Base-by-base conservation (phyloP, 2,113 vertebrate species). In the Arizona elegans region DNA sequence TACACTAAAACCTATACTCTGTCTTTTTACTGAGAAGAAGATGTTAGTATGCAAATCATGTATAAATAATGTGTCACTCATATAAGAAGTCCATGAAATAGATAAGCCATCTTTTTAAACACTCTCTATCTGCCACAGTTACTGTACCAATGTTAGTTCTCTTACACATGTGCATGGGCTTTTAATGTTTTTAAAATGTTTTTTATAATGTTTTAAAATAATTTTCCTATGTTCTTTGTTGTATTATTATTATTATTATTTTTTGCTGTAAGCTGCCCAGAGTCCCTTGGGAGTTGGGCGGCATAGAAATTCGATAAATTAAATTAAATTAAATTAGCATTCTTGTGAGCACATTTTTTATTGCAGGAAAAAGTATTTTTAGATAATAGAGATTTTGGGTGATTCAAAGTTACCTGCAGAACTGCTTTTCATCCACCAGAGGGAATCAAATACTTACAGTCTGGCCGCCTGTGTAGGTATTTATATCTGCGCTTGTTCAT, bases 371-470 rank as follows among this genome's bases (percentile, higher is more conserved):
- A n/a, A 0, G 0, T 9, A 0, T 0, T 3, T 8, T 43, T 12
- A 12, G 6, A 89, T 3, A 15, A 89, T 89, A 56, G n/a, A 43
- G 8, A 43, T 81, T 81, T 47, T 23, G 38, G n/a, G 38, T 43
- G 54, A 43, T 75, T 55, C 24, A 47, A 2, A 50, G 17, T 29
- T 90, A 47, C 33, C 47, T 92, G 88, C 56, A 94, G 19, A 9
- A 52, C 6, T 90, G 38, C 43, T n/a, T 89, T 50, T 90, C n/a
- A 52, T 55, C 94, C 96, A 2, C 65, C 8, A 97, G 97, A 96
- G 96, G 97, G 96, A 95, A 91, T 50, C 93, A 93, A 43, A 90
- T 13, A 0, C 92, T 90, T 55, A 54, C 26, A 11, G 2, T 81
- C 38, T 88, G 2, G 23, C 12, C 26, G 59, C 6, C 17, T 43